Percentiles rank a stretch among this genome's conserved stretches.
phyloP scores from a whole-genome alignment of 2,888 invertebrate species.

The Brachyptera putata region DNA sequence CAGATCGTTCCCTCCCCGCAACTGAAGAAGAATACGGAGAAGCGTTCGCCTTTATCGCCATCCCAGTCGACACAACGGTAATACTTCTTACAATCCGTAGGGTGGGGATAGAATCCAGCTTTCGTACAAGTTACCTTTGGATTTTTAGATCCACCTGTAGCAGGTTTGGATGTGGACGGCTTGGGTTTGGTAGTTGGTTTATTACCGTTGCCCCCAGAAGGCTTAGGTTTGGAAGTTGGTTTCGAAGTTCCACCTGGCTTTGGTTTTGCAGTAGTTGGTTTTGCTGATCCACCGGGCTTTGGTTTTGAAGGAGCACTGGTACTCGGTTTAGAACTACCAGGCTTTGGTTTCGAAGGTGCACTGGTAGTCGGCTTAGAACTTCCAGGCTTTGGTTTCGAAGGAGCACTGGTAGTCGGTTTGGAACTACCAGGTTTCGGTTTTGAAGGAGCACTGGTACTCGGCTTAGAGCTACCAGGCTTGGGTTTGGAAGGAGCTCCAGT shows the following conservation, averaged over 20 bases:
- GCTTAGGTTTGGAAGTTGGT: constrained; percentile 28
- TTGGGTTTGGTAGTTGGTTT: background rate
- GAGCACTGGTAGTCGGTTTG: background rate
- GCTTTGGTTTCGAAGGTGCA: constrained; percentile 11
- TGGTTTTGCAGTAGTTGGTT: background rate
- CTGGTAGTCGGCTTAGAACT: background rate
- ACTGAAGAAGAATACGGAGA: constrained; percentile 61
- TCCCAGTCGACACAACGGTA: constrained; percentile 70
- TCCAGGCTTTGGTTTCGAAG: background rate
- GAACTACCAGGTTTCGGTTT: background rate
- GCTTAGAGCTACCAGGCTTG: background rate
- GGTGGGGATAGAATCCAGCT: constrained; percentile 69
- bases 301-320: constrained; percentile 5
- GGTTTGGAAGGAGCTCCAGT: background rate
- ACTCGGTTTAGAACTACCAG: background rate
- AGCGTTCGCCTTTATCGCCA: constrained; percentile 49
- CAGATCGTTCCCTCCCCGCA: constrained; percentile 69
- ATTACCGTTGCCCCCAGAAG: no score
- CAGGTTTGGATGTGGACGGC: constrained; percentile 13
- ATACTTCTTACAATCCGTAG: constrained; percentile 66
- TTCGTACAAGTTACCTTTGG: constrained; percentile 47
- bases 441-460: background rate
- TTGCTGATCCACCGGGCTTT: background rate
- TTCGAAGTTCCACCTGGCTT: background rate
- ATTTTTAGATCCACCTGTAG: constrained; percentile 1